Evolutionary conservation across 92 coral and sea anemone genomes (phyloP), one percentile per base, ranked within the genome.

Genomic region (Palythoa caribaeorum): DNA sequence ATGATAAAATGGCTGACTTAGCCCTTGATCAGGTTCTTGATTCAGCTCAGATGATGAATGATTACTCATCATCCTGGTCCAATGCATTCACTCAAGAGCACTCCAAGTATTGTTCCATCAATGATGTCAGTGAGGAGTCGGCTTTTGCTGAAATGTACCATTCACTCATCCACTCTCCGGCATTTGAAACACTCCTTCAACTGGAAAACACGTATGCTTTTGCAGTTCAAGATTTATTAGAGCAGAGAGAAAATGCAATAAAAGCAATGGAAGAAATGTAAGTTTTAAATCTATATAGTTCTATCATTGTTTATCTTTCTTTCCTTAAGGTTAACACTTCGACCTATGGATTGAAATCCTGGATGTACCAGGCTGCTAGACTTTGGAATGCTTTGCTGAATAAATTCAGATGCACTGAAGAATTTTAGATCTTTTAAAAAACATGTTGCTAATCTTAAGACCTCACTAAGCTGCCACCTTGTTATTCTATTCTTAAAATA

Each of bases 101-200:
- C 66, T 89, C 96, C 12, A 90, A 87, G 73, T 97, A 97, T 85
- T 91, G 95, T 19, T 79, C 91, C 7, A 91, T 95, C n/a, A 91
- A 91, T 80, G 99, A 97, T 60, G 87, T 89, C 79, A 97, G 93
- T 70, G 98, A 95, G 68, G 96, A 97, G 65, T 92, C 92, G 9
- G 92, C 95, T 1, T 97, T 95, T 87, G 92, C 99, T 50, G 98
- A 95, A 83, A 97, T 95, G 93, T 97, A 97, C 80, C 97, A 97
- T 77, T 92, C 97, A 9, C 76, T 97, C 85, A 95, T 95, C 44
- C 98, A 95, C 77, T 95, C 99, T 35, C 88, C 99, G 53, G 98
- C 99, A 15, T 90, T 97, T 71, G 99, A 97, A 84, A 97, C 99
- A 39, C 89, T 97, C 2, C 74, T 97, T 38, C 99, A 97, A 79